Evolutionary conservation across 35 echinoderm and acorn worm species (phyloP).

Genomic region (Patiria miniata): DNA sequence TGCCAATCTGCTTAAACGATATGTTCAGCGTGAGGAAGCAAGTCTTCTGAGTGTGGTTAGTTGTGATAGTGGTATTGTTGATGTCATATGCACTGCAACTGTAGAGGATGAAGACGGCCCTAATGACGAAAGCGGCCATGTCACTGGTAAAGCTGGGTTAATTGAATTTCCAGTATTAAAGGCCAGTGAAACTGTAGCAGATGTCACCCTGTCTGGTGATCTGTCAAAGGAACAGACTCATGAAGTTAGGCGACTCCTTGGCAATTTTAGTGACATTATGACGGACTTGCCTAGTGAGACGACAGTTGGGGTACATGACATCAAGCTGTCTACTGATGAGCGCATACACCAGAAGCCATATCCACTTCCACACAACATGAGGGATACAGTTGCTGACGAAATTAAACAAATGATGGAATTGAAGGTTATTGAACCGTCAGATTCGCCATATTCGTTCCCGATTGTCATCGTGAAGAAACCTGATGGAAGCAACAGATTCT

Average conservation of each 20-base stretch:
- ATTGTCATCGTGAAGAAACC: slow-evolving; percentile 65
- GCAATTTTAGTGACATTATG: slow-evolving; percentile 29
- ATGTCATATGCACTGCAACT: background rate
- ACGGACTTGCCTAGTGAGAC: slow-evolving; percentile 53
- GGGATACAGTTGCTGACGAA: slow-evolving; percentile 47
- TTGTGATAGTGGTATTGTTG: background rate
- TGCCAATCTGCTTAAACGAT: slow-evolving; percentile 36
- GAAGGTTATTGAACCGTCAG: slow-evolving; percentile 55
- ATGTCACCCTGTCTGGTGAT: background rate
- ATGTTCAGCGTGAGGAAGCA: background rate
- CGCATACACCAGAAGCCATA: slow-evolving; percentile 39
- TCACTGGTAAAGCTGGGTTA: background rate
- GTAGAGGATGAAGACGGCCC: background rate
- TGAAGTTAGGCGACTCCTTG: background rate
- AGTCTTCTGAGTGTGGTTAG: background rate
- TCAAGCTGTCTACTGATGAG: background rate
- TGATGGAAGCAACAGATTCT: slow-evolving; percentile 73
- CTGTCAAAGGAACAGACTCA: background rate
- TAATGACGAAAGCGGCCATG: background rate
- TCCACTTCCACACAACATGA: slow-evolving; percentile 43
- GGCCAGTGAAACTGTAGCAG: no score
- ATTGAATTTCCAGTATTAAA: no score
- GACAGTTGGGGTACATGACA: background rate
- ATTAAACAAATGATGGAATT: slow-evolving; percentile 40
- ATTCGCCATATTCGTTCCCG: slow-evolving; percentile 47